A percentile compares a stretch with the other conserved stretches of the same genome.
phyloP scores from a whole-genome alignment of 2,113 vertebrate species.

The Pteruthius melanotis region DNA sequence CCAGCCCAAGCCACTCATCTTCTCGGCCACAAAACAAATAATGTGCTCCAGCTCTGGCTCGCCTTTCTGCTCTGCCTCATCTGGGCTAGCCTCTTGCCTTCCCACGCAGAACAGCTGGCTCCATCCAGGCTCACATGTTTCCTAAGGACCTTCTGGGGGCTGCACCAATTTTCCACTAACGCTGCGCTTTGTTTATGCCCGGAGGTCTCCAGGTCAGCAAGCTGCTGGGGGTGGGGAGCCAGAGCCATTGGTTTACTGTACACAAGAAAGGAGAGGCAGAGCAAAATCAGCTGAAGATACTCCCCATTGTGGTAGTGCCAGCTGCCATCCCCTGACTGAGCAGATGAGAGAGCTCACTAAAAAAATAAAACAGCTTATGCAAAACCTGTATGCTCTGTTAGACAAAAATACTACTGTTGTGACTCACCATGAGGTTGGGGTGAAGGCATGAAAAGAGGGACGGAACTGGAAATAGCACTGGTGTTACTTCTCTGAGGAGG shows the following conservation, averaged over 20 bases:
- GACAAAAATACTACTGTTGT: neutral
- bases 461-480: neutral
- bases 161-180: constrained; percentile 9
- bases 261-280: neutral
- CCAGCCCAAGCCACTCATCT: neutral
- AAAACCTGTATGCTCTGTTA: neutral
- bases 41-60: neutral
- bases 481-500: neutral
- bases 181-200: neutral
- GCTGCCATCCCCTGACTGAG: neutral
- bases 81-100: neutral
- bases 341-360: neutral
- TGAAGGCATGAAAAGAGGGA: neutral
- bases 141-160: neutral
- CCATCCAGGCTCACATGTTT: neutral
- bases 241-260: neutral
- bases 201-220: constrained; percentile 9
- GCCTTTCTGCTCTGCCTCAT: neutral
- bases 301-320: neutral
- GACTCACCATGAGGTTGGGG: neutral
- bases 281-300: neutral
- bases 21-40: neutral
- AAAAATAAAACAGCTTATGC: neutral
- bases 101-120: constrained; percentile 20
- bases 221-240: neutral